Evolutionary conservation across 1,140 invertebrate genomes (phyloP), one percentile per base, ranked within the genome.

Genomic region (Drosophila ercepeae): DNA sequence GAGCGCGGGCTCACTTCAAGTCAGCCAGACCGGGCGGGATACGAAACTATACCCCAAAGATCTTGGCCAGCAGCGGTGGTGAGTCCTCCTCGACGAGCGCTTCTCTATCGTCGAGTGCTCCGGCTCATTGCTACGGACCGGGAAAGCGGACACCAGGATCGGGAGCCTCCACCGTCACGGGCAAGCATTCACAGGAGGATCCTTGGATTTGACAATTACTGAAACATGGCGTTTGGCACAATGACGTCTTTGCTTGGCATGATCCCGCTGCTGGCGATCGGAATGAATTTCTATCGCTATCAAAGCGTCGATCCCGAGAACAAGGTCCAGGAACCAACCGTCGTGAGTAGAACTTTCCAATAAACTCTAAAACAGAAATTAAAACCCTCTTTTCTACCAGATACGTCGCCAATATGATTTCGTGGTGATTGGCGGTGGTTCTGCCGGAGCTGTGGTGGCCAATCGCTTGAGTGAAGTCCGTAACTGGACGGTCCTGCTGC

Each of bases 381-480:
- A 4, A 16, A 14, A 16, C 36, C 1, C 4, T 13, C 34, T 36
- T 9, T n/a, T 44, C 34, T 69, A 55, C 0, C 92, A 96, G 96
- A 89, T 96, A 59, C 89, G 94, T 72, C 93, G 93, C 52, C 94
- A 95, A 82, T 97, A 97, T 92, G 96, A 97, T 89, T 97, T 97
- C 76, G 94, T 97, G 77, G 94, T 97, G 76, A 94, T 99, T 32
- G 98, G 98, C n/a, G 97, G 95, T n/a, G 97, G 95, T 4, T 97
- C 96, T 2, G 97, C 97, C 0, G 98, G 98, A 14, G 96, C 97
- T 4, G 97, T 98, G n/a, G 92, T 99, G 25, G 97, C 97, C 5
- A 97, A 96, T 51, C 94, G 98, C 32, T 92, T 99, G 36, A 97
- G 97, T 0, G 96, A 97, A 89, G 92, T 95, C 9, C 90, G 93